These are phyloP conservation scores for Steinernema carpocapsae DNA, from an alignment of 2,888 invertebrate genomes.

Conservation along the genomic window DNA sequence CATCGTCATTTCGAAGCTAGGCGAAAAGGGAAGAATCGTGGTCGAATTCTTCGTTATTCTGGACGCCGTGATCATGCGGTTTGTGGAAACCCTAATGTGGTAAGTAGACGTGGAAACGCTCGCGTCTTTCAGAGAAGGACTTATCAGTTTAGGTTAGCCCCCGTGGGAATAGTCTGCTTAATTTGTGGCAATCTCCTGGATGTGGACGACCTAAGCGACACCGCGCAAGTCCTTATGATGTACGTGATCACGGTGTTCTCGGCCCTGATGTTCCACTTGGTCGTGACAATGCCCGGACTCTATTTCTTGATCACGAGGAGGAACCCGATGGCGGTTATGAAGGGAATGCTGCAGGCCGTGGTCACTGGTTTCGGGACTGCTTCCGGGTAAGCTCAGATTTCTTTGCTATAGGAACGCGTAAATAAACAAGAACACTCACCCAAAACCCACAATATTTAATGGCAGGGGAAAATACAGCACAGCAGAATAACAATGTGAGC, in stretches of 20 bases:
- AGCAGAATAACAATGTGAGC: too few relatives aligned
- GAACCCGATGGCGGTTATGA: slow-evolving; percentile 69
- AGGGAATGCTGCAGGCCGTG: slow-evolving; percentile 70
- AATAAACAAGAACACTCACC: too few relatives aligned
- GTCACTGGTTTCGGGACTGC: slow-evolving; percentile 95
- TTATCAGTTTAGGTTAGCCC: slow-evolving; percentile 55
- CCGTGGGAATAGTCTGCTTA: slow-evolving; percentile 66
- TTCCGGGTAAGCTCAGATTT: slow-evolving; percentile 75
- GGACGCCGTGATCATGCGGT: slow-evolving; percentile 83
- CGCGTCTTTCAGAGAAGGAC: too few relatives aligned
- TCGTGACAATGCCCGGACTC: slow-evolving; percentile 84
- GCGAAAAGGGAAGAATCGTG: slow-evolving; percentile 70
- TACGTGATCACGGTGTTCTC: slow-evolving; percentile 90
- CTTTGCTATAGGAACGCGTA: not conserved
- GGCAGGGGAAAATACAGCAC: too few relatives aligned
- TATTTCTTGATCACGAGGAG: slow-evolving; percentile 77
- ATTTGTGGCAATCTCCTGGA: slow-evolving; percentile 68
- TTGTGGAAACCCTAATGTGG: slow-evolving; percentile 67
- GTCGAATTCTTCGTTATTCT: slow-evolving; percentile 87
- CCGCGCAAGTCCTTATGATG: slow-evolving; percentile 76
- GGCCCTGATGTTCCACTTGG: slow-evolving; percentile 89
- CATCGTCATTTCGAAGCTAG: slow-evolving; percentile 86
- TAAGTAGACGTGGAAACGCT: slow-evolving; percentile 39
- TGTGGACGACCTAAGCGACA: slow-evolving; percentile 65
- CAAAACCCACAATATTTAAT: too few relatives aligned